These are phyloP conservation scores for Poicephalus meyeri DNA, from an alignment of 2,113 vertebrate species.

Conservation along the genomic window DNA sequence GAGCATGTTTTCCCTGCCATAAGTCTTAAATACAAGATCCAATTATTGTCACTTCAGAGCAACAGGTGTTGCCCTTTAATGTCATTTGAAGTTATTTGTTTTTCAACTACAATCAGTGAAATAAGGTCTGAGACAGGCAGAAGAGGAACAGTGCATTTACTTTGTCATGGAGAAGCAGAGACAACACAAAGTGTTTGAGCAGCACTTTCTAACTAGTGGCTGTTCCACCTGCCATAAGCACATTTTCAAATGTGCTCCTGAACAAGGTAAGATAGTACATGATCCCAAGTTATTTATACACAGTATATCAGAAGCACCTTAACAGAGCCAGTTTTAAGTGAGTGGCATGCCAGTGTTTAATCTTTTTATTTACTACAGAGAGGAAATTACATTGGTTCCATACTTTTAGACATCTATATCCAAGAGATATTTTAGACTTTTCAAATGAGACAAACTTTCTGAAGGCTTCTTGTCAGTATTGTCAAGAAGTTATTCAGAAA, in stretches of 20 bases:
- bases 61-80: neutral
- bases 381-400: neutral
- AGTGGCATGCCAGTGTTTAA: neutral
- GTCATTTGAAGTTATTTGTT: neutral
- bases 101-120: constrained; percentile 14
- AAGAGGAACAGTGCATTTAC: neutral
- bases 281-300: neutral
- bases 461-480: neutral
- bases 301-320: neutral
- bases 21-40: neutral
- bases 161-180: neutral
- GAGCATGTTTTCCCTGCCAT: neutral
- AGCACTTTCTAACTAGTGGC: constrained; percentile 17
- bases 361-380: neutral
- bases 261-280: neutral
- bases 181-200: neutral
- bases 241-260: neutral
- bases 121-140: neutral
- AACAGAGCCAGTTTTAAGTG: neutral
- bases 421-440: neutral
- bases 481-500: constrained; percentile 11
- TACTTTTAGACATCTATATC: neutral
- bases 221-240: constrained; percentile 31
- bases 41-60: neutral
- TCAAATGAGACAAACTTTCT: neutral